Conservation (phyloP, 2,113 vertebrate genomes). For the Dolichotis patagonum region DNA sequence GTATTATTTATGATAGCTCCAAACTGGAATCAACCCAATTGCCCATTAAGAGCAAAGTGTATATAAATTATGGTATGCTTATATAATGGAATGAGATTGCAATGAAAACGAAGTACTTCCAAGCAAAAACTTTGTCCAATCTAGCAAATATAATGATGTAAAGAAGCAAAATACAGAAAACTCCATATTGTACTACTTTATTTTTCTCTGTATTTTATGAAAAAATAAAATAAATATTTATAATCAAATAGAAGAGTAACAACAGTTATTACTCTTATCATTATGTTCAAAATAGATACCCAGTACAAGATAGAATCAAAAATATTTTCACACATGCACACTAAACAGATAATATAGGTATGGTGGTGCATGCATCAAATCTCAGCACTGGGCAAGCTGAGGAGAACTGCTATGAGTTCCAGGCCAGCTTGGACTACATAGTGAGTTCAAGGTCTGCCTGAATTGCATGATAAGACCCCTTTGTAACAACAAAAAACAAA, state of each 20-base stretch:
- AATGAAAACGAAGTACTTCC: neutral
- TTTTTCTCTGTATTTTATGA: neutral
- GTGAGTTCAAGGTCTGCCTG: neutral
- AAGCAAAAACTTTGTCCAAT: neutral
- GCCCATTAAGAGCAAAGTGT: neutral
- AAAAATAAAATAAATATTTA: neutral
- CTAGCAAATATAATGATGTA: neutral
- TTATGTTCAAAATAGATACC: neutral
- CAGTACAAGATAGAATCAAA: neutral
- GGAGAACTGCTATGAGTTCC: neutral
- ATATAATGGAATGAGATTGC: neutral
- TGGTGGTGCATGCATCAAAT: neutral
- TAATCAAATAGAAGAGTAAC: neutral
- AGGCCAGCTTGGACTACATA: neutral
- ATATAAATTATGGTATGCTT: neutral
- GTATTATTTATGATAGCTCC: neutral
- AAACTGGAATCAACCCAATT: neutral
- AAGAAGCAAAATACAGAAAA: neutral
- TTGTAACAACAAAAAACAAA: too few relatives aligned
- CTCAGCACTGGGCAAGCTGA: neutral
- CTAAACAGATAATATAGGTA: neutral
- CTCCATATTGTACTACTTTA: neutral
- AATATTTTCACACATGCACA: neutral
- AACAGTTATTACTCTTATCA: neutral
- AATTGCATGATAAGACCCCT: neutral